A percentile compares a stretch with the other conserved stretches of the same genome.
phyloP scores from a whole-genome alignment of 2,113 vertebrate genomes.

The Arothron firmamentum region DNA sequence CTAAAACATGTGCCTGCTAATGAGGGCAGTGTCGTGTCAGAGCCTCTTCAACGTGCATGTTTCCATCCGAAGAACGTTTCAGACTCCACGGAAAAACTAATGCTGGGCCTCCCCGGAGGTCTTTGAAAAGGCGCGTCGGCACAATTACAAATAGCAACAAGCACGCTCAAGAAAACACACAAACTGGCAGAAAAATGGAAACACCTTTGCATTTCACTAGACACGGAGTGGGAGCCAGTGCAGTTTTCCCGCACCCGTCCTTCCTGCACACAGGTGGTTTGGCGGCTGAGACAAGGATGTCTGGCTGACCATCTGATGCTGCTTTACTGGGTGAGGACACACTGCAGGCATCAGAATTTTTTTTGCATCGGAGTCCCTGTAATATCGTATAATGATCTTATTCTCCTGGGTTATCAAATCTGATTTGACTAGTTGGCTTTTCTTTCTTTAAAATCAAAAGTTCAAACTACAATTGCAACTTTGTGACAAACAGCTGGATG shows the following conservation, averaged over 20 bases:
- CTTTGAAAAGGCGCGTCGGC: slow-evolving; percentile 21
- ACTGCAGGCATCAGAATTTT: slow-evolving; percentile 43
- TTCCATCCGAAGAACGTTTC: slow-evolving; percentile 21
- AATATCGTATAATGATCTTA: slow-evolving; percentile 46
- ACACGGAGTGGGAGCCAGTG: slow-evolving; percentile 19
- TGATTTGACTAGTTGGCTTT: slow-evolving; percentile 25
- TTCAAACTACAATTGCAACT: too few relatives aligned
- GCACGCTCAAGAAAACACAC: slow-evolving; percentile 4
- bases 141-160: slow-evolving; percentile 17
- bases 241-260: slow-evolving; percentile 21
- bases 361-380: slow-evolving; percentile 34
- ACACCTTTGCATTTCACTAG: slow-evolving; percentile 46
- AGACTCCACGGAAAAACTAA: slow-evolving; percentile 35
- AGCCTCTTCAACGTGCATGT: slow-evolving; percentile 1
- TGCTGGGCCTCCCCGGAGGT: slow-evolving; percentile 21
- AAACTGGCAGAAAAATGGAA: slow-evolving; percentile 9
- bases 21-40: slow-evolving; percentile 20
- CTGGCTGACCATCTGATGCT: slow-evolving; percentile 60
- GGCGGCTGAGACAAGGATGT: slow-evolving; percentile 48
- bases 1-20: slow-evolving; percentile 18
- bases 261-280: slow-evolving; percentile 61
- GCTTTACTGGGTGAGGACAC: slow-evolving; percentile 51
- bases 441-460: background rate
- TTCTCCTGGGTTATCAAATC: slow-evolving; percentile 41
- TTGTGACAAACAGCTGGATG: slow-evolving; percentile 3